Percentiles rank a stretch among this genome's conserved stretches.
Conservation (phyloP, 1,140 invertebrate species). For the Drosophila baimaii region DNA sequence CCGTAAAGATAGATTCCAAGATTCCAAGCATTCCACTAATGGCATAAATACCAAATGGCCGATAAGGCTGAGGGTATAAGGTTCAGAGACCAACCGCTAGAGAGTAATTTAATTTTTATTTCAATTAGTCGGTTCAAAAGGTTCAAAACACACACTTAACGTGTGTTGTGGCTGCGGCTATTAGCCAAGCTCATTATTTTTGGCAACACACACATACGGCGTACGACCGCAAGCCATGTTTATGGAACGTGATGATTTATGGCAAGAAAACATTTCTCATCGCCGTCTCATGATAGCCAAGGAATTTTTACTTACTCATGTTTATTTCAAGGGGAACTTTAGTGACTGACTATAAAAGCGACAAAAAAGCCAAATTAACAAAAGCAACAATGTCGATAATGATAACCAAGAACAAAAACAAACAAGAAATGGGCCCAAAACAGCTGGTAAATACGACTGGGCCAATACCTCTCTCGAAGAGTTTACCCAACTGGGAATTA, state of each 20-base stretch:
- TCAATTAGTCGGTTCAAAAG: slow-evolving; percentile 53
- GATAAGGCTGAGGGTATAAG: slow-evolving; percentile 31
- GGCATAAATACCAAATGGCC: slow-evolving; percentile 7
- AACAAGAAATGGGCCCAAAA: background rate
- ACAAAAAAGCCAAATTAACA: slow-evolving; percentile 13
- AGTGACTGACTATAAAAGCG: slow-evolving; percentile 69
- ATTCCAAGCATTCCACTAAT: no score
- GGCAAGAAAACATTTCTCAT: slow-evolving; percentile 41
- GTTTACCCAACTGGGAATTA: background rate
- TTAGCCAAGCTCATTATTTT: slow-evolving; percentile 56
- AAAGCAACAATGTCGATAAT: background rate
- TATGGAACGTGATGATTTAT: slow-evolving; percentile 77
- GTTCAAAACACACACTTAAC: slow-evolving; percentile 30
- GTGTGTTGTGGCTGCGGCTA: slow-evolving; percentile 7
- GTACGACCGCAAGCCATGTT: slow-evolving; percentile 53
- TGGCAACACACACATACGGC: slow-evolving; percentile 31
- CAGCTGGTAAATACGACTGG: slow-evolving; percentile 1
- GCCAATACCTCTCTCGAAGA: slow-evolving; percentile 4
- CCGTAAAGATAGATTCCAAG: background rate
- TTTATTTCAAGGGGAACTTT: slow-evolving; percentile 74
- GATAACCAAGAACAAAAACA: slow-evolving; percentile 18
- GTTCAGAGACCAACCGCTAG: slow-evolving; percentile 21
- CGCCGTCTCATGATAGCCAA: slow-evolving; percentile 60
- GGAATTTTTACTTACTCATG: slow-evolving; percentile 78
- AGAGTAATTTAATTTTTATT: slow-evolving; percentile 46